Conservation (phyloP, 35 echinoderm and acorn worm species). For the Ophioderma brevispina region DNA sequence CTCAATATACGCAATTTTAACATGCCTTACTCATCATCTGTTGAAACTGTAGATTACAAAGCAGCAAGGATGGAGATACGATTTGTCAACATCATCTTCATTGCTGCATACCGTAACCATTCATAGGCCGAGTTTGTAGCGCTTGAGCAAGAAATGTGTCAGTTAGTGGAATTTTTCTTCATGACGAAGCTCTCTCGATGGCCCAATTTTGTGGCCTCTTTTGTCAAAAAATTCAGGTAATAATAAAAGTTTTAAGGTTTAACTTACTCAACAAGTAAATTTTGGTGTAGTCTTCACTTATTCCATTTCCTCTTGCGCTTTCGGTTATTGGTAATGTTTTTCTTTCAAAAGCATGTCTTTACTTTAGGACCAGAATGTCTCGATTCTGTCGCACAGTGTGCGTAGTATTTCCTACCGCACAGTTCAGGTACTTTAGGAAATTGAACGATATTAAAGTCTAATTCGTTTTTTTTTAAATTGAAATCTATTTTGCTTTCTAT, state of each 20-base stretch:
- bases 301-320: no score
- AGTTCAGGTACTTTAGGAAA: no score
- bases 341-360: no score
- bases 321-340: no score
- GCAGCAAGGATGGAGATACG: neutral
- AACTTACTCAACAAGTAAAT: no score
- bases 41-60: neutral
- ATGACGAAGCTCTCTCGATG: neutral
- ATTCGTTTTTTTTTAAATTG: no score
- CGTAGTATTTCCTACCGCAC: no score
- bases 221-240: neutral
- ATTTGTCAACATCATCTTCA: neutral
- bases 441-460: no score
- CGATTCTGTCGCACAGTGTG: no score
- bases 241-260: neutral
- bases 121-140: neutral
- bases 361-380: no score
- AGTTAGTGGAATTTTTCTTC: neutral
- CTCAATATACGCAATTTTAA: neutral
- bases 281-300: no score
- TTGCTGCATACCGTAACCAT: neutral
- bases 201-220: neutral
- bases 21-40: neutral
- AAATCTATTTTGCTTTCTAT: neutral
- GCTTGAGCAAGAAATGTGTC: neutral